A percentile compares a stretch with the other conserved stretches of the same genome.
These are phyloP conservation scores for Pseudoatta argentina DNA, from an alignment of 1,140 invertebrate species.

Conservation along the genomic window DNA sequence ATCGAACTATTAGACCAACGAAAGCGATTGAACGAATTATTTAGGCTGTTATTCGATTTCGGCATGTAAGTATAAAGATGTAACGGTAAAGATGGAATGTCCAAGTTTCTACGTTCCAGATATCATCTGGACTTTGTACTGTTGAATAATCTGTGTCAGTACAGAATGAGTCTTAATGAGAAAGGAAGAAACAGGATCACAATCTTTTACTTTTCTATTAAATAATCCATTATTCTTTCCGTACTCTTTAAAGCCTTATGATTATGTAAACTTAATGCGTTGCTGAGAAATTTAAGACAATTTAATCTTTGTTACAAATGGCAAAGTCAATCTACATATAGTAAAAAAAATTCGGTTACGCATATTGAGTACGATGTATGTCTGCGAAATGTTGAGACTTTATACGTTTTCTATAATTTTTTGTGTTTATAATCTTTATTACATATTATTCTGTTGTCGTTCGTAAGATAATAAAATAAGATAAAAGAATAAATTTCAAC, in stretches of 20 bases:
- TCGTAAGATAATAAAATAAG: not conserved
- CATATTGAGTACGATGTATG: not conserved
- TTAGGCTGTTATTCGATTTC: not conserved
- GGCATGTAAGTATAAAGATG: too few species aligned
- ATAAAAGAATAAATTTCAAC: not conserved
- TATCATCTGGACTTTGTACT: not conserved
- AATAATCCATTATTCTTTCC: not conserved
- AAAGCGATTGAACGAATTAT: not conserved
- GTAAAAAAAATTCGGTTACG: not conserved
- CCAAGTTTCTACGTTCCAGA: not conserved
- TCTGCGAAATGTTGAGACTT: not conserved
- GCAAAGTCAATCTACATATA: not conserved
- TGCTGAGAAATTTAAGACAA: not conserved
- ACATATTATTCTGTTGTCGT: not conserved
- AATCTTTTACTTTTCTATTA: constrained; percentile 13
- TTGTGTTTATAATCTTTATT: not conserved
- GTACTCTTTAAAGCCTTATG: not conserved
- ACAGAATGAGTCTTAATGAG: not conserved
- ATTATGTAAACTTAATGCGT: not conserved
- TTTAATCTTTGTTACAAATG: not conserved
- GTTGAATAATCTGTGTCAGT: not conserved
- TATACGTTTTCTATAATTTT: not conserved
- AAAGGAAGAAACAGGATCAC: not conserved
- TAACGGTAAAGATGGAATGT: too few species aligned
- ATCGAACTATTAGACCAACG: not conserved